These are phyloP conservation scores for Coremacera marginata DNA, from an alignment of 2,888 invertebrate genomes.

Conservation along the genomic window DNA sequence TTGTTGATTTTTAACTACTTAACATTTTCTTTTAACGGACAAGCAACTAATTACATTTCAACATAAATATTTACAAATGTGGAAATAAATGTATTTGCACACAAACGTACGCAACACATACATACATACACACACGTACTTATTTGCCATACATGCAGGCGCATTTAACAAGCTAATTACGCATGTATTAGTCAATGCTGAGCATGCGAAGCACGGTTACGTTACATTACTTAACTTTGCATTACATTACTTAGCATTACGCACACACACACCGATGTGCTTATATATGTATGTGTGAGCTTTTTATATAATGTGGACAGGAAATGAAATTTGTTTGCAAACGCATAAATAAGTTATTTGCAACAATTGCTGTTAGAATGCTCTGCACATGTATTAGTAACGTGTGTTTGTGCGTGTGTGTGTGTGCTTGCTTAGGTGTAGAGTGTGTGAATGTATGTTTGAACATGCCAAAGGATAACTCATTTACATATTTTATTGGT, in stretches of 20 bases:
- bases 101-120: constrained; percentile 33
- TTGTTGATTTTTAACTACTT: constrained; percentile 16
- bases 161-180: constrained; percentile 36
- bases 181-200: constrained; percentile 7
- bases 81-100: constrained; percentile 32
- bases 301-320: constrained; percentile 48
- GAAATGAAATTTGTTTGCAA: constrained; percentile 60
- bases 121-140: constrained; percentile 12
- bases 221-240: background rate
- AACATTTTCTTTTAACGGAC: constrained; percentile 12
- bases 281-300: background rate
- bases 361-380: background rate
- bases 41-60: constrained; percentile 31
- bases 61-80: constrained; percentile 32
- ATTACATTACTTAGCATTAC: background rate
- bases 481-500: constrained; percentile 66
- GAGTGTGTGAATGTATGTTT: constrained; percentile 30
- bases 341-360: constrained; percentile 55
- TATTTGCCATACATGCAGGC: background rate
- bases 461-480: constrained; percentile 51
- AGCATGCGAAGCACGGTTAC: background rate
- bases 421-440: constrained; percentile 33
- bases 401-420: constrained; percentile 31
- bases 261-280: background rate
- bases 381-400: background rate